phyloP scores from a whole-genome alignment of 2,888 invertebrate genomes.

The Callyntrura sp. region DNA sequence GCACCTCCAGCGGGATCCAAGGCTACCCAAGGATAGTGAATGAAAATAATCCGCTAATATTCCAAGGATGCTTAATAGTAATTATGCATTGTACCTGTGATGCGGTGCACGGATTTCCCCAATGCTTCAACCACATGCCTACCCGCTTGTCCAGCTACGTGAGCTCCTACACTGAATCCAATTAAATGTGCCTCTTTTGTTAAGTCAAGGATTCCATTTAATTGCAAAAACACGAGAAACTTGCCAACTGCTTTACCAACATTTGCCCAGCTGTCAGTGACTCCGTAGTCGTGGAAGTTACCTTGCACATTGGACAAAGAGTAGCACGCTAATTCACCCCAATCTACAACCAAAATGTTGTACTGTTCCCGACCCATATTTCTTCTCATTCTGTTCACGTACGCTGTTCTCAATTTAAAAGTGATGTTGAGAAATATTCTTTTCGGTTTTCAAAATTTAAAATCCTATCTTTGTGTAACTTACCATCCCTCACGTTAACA shows the following conservation, averaged over 20 bases:
- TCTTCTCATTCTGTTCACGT: background rate
- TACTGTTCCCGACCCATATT: slow-evolving; percentile 37
- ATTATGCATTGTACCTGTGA: too few relatives aligned
- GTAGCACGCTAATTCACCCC: slow-evolving; percentile 35
- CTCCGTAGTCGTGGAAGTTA: slow-evolving; percentile 32
- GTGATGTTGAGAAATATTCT: too few relatives aligned
- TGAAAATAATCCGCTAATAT: too few relatives aligned
- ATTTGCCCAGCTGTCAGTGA: background rate
- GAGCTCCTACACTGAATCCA: slow-evolving; percentile 96
- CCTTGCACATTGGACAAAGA: background rate
- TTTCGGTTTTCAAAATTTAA: too few relatives aligned
- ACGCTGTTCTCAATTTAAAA: slow-evolving; percentile 9
- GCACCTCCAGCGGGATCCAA: slow-evolving; percentile 43
- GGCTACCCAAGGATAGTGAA: too few relatives aligned
- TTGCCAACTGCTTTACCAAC: slow-evolving; percentile 8
- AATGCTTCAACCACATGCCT: slow-evolving; percentile 83
- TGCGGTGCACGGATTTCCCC: slow-evolving; percentile 27
- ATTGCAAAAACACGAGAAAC: slow-evolving; percentile 18
- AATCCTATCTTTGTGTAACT: too few relatives aligned
- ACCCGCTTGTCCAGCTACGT: slow-evolving; percentile 92
- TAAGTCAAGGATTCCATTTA: background rate
- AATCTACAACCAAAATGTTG: slow-evolving; percentile 53
- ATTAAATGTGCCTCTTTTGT: slow-evolving; percentile 92
- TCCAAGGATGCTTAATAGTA: background rate
- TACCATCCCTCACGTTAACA: slow-evolving; percentile 38